phyloP scores from a whole-genome alignment of 1,140 invertebrate species.

The Rhysida immarginata region DNA sequence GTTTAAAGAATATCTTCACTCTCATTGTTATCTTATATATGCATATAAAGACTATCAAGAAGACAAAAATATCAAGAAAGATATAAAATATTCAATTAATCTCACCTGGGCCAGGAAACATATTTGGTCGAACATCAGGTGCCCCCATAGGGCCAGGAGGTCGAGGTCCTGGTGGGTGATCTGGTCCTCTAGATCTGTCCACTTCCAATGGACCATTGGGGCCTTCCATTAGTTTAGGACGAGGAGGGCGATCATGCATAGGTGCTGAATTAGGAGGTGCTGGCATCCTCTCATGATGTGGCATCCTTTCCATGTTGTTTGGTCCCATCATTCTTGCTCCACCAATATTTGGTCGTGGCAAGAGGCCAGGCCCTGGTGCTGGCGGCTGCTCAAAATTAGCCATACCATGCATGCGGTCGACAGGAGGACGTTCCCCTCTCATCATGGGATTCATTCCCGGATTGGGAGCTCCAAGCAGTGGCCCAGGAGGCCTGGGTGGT shows the following conservation, averaged over 20 bases:
- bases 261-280: background rate
- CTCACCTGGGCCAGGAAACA: background rate
- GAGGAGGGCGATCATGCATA: background rate
- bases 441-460: slow-evolving; percentile 1
- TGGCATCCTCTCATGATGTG: background rate
- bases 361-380: background rate
- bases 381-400: background rate
- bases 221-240: background rate
- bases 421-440: background rate
- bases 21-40: too few species aligned
- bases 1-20: too few species aligned
- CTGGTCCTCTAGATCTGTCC: background rate
- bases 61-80: too few species aligned
- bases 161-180: background rate
- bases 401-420: background rate
- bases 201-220: background rate
- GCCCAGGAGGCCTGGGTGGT: slow-evolving; percentile 1
- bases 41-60: too few species aligned
- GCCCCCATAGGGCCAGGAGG: background rate
- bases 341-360: background rate
- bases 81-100: too few species aligned
- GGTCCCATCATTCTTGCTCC: background rate
- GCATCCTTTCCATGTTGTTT: background rate
- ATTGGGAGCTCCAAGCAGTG: background rate
- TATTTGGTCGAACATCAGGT: background rate